Evolutionary conservation across 1,140 invertebrate genomes (phyloP).

Genomic region (Trachymyrmex septentrionalis): DNA sequence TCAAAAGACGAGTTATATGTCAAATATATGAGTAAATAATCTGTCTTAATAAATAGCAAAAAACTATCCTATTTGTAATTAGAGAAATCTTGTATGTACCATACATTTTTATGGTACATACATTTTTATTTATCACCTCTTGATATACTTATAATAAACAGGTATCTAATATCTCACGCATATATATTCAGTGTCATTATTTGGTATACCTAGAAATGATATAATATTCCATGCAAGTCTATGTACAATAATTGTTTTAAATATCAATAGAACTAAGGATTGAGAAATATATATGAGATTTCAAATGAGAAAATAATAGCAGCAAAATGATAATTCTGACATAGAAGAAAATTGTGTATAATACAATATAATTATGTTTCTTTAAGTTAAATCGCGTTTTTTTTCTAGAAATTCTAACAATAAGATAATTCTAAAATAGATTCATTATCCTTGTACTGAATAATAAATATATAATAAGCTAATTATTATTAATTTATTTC

Average conservation of each 20-base stretch:
- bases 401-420: neutral
- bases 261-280: neutral
- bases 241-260: conserved; percentile 4
- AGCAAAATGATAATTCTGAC: conserved; percentile 1
- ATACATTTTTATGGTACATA: neutral
- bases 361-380: conserved; percentile 1
- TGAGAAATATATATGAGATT: neutral
- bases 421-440: conserved; percentile 7
- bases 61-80: neutral
- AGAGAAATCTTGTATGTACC: neutral
- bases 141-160: neutral
- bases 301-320: neutral
- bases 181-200: neutral
- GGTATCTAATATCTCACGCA: neutral
- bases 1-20: neutral
- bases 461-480: neutral
- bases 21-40: neutral
- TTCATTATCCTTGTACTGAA: neutral
- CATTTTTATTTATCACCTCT: neutral
- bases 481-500: neutral
- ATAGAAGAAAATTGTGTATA: neutral
- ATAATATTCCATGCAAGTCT: neutral
- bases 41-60: neutral
- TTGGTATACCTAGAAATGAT: neutral
- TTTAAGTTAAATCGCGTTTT: neutral